Percentiles rank a stretch among this genome's conserved stretches.
Conservation (phyloP, 2,888 invertebrate species). For the Villa cingulata region DNA sequence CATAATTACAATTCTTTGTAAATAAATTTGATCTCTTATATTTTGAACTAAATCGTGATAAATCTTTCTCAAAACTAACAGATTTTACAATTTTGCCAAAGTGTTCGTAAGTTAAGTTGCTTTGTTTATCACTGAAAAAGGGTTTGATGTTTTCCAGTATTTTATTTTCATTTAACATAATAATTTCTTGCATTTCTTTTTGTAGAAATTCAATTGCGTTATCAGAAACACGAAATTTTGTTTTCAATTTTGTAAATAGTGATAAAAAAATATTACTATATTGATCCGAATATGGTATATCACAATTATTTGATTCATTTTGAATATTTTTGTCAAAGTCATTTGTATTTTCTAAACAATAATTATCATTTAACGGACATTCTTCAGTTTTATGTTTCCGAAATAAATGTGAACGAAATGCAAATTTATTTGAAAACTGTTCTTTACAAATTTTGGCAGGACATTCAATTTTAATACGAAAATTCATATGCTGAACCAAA, state of each 20-base stretch:
- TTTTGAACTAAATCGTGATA: too few relatives aligned
- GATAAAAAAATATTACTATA: neutral
- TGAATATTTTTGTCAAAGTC: too few relatives aligned
- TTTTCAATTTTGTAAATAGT: too few relatives aligned
- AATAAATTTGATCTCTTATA: neutral
- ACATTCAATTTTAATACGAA: neutral
- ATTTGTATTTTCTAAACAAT: neutral
- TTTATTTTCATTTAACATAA: too few relatives aligned
- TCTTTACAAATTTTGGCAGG: neutral
- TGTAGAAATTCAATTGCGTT: too few relatives aligned
- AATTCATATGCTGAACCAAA: neutral
- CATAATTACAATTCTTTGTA: neutral
- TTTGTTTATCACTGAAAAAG: too few relatives aligned
- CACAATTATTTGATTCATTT: neutral
- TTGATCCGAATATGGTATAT: neutral
- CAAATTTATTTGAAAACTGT: neutral
- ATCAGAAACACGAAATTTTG: too few relatives aligned
- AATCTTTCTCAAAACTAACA: too few relatives aligned
- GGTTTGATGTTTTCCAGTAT: too few relatives aligned
- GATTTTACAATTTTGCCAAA: too few relatives aligned
- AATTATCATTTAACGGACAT: neutral
- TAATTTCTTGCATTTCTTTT: too few relatives aligned
- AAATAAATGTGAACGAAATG: neutral
- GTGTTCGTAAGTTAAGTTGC: too few relatives aligned
- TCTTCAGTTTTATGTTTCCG: neutral